phyloP scores from a whole-genome alignment of 2,797 vertebrate species.

The Enteromius anoplus region DNA sequence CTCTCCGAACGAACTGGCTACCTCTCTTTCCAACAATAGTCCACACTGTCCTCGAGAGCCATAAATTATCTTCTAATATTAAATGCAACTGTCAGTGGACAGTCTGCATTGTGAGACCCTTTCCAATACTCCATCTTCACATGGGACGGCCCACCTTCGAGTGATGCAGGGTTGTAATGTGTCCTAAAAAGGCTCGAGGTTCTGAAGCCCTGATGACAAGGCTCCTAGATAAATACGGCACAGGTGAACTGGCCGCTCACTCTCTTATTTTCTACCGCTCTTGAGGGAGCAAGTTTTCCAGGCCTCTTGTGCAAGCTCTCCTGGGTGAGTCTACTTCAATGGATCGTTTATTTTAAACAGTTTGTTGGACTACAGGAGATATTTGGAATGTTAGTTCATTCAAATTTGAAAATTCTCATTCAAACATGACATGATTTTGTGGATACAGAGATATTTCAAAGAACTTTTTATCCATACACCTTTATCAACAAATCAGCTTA shows the following conservation, averaged over 20 bases:
- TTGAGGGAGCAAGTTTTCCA: conserved; percentile 60
- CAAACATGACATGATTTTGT: background rate
- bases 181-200: conserved; percentile 69
- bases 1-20: conserved; percentile 40
- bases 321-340: conserved; percentile 60
- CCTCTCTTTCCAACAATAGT: conserved; percentile 59
- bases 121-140: conserved; percentile 50
- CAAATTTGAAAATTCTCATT: background rate
- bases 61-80: conserved; percentile 66
- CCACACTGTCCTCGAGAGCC: conserved; percentile 46
- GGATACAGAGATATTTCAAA: background rate
- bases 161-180: conserved; percentile 54
- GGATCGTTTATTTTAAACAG: conserved; percentile 33
- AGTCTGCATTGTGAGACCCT: conserved; percentile 51
- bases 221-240: conserved; percentile 60
- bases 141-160: conserved; percentile 58
- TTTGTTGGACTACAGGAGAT: conserved; percentile 1
- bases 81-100: conserved; percentile 42
- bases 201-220: conserved; percentile 38
- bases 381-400: background rate
- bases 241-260: conserved; percentile 58
- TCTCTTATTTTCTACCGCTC: conserved; percentile 52
- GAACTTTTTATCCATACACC: background rate
- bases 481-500: background rate
- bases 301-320: conserved; percentile 57